phyloP scores from a whole-genome alignment of 1,140 invertebrate species.

The Drosophila bocki region DNA sequence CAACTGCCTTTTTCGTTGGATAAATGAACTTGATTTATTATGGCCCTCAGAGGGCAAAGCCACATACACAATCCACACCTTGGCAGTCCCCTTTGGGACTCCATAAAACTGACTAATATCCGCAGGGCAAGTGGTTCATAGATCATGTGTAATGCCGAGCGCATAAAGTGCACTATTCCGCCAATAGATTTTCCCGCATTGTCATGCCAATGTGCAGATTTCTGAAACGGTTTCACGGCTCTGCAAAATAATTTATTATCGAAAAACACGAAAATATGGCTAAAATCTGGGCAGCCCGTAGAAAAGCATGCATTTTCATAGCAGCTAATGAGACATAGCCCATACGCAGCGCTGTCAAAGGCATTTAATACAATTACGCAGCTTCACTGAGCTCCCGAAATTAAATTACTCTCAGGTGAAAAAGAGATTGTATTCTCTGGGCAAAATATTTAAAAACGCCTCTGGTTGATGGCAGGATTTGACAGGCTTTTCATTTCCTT shows the following conservation, averaged over 20 bases:
- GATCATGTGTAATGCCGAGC: constrained; percentile 1
- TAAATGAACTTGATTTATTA: constrained; percentile 6
- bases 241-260: constrained; percentile 51
- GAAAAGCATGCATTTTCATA: constrained; percentile 3
- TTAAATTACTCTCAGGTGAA: constrained; percentile 20
- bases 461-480: constrained; percentile 1
- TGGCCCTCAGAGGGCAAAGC: not conserved
- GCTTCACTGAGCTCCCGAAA: constrained; percentile 1
- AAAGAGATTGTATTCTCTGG: not conserved
- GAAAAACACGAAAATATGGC: not conserved
- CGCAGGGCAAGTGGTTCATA: not conserved
- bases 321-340: constrained; percentile 43
- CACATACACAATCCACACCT: not conserved
- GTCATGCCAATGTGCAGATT: constrained; percentile 48
- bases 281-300: not conserved
- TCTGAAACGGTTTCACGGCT: constrained; percentile 6
- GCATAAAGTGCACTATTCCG: constrained; percentile 7
- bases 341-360: constrained; percentile 53
- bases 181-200: constrained; percentile 41
- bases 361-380: constrained; percentile 49
- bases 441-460: constrained; percentile 1
- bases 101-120: constrained; percentile 23
- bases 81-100: not conserved
- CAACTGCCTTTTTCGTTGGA: not conserved
- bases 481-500: not conserved